Evolutionary conservation across 2,797 vertebrate genomes (phyloP), one percentile per base, ranked within the genome.

Genomic region (Muraenolepis orangiensis): DNA sequence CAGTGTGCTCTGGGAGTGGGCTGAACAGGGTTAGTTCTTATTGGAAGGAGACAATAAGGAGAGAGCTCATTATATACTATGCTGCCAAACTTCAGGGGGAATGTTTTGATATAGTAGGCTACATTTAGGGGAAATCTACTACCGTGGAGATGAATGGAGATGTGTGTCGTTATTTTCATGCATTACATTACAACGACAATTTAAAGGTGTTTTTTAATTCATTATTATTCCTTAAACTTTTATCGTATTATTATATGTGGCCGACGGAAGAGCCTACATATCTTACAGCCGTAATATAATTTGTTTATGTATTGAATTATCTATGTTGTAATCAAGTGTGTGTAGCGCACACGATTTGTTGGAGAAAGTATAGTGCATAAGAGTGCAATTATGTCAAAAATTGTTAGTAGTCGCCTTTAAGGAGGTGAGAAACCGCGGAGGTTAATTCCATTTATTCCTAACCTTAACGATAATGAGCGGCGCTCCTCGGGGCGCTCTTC

Each of bases 21-120:
- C 23, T 64, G 10, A 64, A 64, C 23, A 64, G 57, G 57, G 57
- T 64, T 64, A 26, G 57, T 11, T 26, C 8, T 64, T 64, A 64
- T 64, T 64, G 57, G 26, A 64, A 64, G 57, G 26, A 64, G 26
- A 64, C 57, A 64, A 64, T 64, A 64, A 64, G 57, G 7, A n/a
- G 51, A 64, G n/a, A 64, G 23, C 57, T 64, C 57, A 64, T 64
- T 64, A 64, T 64, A n/a, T 64, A 2, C n/a, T 64, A 64, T 64
- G 57, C 23, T 64, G 8, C 32, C 57, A 64, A 64, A 26, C 57
- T 64, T 64, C 57, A 64, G 57, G 57, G 57, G 57, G 26, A 64
- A 64, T 64, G 57, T 26, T 64, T 64, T 26, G 8, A 64, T 64
- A 26, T 64, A 64, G 26, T 64, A 64, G 16, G 23, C n/a, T n/a